Conservation (phyloP, 2,797 vertebrate species). For the Tokudaia tokunoshimensis region DNA sequence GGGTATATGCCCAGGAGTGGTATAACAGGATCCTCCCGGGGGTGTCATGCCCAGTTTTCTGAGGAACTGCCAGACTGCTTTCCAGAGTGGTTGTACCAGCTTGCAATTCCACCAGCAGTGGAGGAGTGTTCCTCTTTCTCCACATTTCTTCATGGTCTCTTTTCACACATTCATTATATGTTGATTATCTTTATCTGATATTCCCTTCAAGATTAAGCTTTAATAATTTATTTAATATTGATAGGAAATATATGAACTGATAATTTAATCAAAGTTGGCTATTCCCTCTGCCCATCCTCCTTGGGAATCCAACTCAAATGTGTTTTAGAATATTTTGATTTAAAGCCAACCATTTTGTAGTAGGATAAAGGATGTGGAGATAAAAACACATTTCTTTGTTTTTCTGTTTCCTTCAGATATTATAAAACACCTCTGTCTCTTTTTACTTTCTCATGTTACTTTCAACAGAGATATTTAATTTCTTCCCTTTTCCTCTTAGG, state of each 20-base stretch:
- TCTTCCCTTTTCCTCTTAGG: slow-evolving; percentile 83
- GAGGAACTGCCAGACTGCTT: too few species aligned
- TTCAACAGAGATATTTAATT: background rate
- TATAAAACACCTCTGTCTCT: background rate
- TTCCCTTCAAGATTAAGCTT: background rate
- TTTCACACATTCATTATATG: background rate
- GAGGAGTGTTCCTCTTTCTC: too few species aligned
- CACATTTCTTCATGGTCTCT: background rate
- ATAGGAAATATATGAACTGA: background rate
- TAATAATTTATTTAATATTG: background rate
- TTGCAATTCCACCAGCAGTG: too few species aligned
- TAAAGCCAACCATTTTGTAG: background rate
- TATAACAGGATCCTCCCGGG: too few species aligned
- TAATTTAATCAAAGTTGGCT: background rate
- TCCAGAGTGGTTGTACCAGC: too few species aligned
- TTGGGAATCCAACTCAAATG: background rate
- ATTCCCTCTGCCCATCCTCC: background rate
- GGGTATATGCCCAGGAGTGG: too few species aligned
- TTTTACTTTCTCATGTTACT: background rate
- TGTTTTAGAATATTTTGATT: background rate
- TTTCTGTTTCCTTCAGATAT: background rate
- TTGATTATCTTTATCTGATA: background rate
- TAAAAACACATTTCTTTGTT: background rate
- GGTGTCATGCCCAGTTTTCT: too few species aligned
- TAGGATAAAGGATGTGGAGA: background rate